These are phyloP conservation scores for Mionectes olivaceus DNA, from an alignment of 2,797 vertebrate genomes.

Conservation along the genomic window DNA sequence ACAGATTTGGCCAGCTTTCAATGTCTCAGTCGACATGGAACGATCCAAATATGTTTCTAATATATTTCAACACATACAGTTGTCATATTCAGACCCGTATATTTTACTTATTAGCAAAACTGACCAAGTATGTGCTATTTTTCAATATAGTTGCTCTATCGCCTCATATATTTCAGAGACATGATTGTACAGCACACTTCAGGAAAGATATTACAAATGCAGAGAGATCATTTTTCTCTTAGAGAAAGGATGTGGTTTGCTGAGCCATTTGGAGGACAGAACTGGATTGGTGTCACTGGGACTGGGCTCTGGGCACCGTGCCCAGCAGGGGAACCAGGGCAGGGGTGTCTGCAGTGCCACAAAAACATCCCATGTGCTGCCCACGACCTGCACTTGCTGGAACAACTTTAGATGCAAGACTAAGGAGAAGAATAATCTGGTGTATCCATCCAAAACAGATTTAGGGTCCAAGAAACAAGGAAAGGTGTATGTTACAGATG, in stretches of 20 bases:
- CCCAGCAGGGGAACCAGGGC: neutral
- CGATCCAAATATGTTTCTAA: slow-evolving; percentile 69
- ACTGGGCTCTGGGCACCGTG: neutral
- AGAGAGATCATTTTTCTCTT: slow-evolving; percentile 40
- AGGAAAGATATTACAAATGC: slow-evolving; percentile 59
- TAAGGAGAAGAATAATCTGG: neutral
- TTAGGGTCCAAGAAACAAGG: neutral
- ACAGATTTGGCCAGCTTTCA: slow-evolving; percentile 71
- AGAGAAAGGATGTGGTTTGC: slow-evolving; percentile 57
- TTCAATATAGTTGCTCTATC: slow-evolving; percentile 65
- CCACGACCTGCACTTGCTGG: neutral
- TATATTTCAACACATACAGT: slow-evolving; percentile 66
- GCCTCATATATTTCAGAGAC: slow-evolving; percentile 66
- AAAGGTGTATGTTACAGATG: neutral
- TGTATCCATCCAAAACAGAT: neutral
- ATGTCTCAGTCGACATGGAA: neutral
- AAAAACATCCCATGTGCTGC: neutral
- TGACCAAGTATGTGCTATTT: slow-evolving; percentile 65
- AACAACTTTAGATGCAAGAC: neutral
- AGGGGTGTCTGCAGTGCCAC: neutral
- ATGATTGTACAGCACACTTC: slow-evolving; percentile 53
- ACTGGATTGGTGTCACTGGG: neutral
- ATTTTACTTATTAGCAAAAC: slow-evolving; percentile 57
- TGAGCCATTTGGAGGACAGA: slow-evolving; percentile 18
- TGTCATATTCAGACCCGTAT: slow-evolving; percentile 57